phyloP scores from a whole-genome alignment of 37 sponge, comb jelly and placozoan genomes.

The Hormiphora californensis region DNA sequence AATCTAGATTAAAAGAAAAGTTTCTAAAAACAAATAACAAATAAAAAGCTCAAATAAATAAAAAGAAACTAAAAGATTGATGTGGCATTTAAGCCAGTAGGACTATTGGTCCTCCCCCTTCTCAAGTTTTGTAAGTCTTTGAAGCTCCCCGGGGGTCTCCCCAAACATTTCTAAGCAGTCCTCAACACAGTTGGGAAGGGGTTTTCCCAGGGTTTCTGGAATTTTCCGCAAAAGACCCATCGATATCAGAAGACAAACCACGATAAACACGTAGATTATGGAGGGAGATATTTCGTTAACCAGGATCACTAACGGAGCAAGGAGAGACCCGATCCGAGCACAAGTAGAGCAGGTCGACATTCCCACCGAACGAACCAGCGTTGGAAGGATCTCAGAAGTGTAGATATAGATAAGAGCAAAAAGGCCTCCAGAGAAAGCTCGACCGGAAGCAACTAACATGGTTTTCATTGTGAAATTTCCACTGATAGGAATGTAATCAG shows the following conservation, averaged over 20 bases:
- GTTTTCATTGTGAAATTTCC: conserved; percentile 7
- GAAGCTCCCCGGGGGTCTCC: no score
- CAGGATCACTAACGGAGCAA: conserved; percentile 17
- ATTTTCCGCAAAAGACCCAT: neutral
- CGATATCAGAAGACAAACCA: neutral
- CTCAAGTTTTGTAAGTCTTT: no score
- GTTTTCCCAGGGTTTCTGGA: conserved; percentile 46
- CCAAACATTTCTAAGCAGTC: conserved; percentile 25
- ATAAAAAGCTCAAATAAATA: no score
- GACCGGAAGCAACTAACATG: neutral
- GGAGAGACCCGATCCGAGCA: conserved; percentile 10
- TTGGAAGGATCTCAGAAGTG: conserved; percentile 24
- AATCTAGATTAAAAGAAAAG: no score
- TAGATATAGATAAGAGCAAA: conserved; percentile 29
- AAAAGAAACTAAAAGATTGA: no score
- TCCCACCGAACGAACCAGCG: conserved; percentile 27
- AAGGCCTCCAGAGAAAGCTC: neutral
- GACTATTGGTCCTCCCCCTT: no score
- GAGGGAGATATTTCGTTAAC: conserved; percentile 16
- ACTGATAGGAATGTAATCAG: neutral
- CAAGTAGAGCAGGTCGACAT: neutral
- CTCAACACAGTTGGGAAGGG: neutral
- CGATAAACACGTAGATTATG: neutral
- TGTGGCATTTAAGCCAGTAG: no score
- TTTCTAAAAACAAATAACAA: no score